Evolutionary conservation across 2,113 vertebrate genomes (phyloP), one percentile per base, ranked within the genome.

Genomic region (Xiphophorus couchianus): DNA sequence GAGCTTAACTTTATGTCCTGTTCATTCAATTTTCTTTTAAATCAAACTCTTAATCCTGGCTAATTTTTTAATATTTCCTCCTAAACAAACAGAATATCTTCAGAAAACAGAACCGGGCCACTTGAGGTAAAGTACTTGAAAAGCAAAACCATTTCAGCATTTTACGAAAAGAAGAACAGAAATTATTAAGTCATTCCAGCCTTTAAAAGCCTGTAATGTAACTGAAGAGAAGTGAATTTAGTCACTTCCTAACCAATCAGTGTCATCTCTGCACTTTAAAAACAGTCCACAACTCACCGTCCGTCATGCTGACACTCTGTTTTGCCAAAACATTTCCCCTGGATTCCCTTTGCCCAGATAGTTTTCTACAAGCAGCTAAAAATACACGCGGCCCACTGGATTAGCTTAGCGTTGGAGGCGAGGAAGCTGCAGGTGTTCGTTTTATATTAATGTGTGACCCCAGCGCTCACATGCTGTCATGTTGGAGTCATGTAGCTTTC

Each of bases 351-450:
- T 35, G 22, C 48, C 2, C 39, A 58, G 27, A 68, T 22, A 22
- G 22, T 29, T 27, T 25, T 39, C 58, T 29, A 48, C 27, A 29
- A 48, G 42, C 66, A 48, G 70, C 60, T 62, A 72, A 72, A 72
- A 62, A 72, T 62, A 62, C 33, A 61, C 12, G 30, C 14, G 14
- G 28, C 12, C 68, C 42, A 22, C 17, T 22, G 28, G 71, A 44
- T 31, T 3, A 13, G 37, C 28, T 44, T 39, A 39, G 71, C 60
- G 25, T 33, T 54, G 25, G 54, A 51, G 44, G 62, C 31, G 71
- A 27, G 62, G 51, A 19, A 35, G 2, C 44, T 58, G 27, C 73
- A 74, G 73, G 73, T 66, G 72, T 22, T 65, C 39, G 19, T 62
- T 71, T 39, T 37, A 62, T 15, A 61, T 37, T 28, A 28, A 58